These are phyloP conservation scores for Vireo altiloquus DNA, from an alignment of 2,113 vertebrate species.

Conservation along the genomic window DNA sequence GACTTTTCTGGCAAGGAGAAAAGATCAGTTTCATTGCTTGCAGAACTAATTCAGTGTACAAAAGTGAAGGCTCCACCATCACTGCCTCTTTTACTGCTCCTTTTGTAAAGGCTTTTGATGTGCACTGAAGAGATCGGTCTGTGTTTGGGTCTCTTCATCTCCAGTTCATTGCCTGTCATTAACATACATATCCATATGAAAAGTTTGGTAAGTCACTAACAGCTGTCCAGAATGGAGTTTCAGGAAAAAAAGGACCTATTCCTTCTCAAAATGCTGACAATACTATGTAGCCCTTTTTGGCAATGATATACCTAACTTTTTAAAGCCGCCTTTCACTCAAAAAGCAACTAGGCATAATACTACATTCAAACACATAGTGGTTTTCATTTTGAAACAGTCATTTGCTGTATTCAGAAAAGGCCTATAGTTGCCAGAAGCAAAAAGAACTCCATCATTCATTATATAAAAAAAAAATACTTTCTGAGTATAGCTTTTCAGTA, in stretches of 20 bases:
- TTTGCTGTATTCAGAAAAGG: slow-evolving; percentile 80
- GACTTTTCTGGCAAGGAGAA: slow-evolving; percentile 99
- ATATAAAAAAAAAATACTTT: slow-evolving; percentile 54
- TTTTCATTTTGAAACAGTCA: slow-evolving; percentile 85
- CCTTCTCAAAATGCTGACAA: slow-evolving; percentile 96
- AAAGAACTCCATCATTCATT: slow-evolving; percentile 77
- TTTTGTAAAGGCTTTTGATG: slow-evolving; percentile 99
- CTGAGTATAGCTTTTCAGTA: slow-evolving; percentile 65
- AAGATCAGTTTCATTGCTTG: slow-evolving; percentile 99
- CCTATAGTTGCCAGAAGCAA: slow-evolving; percentile 73
- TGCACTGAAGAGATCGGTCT: slow-evolving; percentile 94
- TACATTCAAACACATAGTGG: slow-evolving; percentile 86
- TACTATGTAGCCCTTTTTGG: slow-evolving; percentile 95
- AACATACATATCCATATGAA: slow-evolving; percentile 99
- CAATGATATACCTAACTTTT: slow-evolving; percentile 99
- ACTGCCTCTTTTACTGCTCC: slow-evolving; percentile 99
- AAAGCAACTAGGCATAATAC: slow-evolving; percentile 90
- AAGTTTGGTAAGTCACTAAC: slow-evolving; percentile 98
- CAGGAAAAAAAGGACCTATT: slow-evolving; percentile 82
- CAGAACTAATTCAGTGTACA: slow-evolving; percentile 99
- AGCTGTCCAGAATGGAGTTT: slow-evolving; percentile 96
- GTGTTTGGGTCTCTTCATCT: slow-evolving; percentile 97
- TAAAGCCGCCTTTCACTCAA: slow-evolving; percentile 94
- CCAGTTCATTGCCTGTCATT: slow-evolving; percentile 99
- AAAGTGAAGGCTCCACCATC: slow-evolving; percentile 98